Conservation (phyloP, 2,797 vertebrate species). For the Caiman crocodilus region DNA sequence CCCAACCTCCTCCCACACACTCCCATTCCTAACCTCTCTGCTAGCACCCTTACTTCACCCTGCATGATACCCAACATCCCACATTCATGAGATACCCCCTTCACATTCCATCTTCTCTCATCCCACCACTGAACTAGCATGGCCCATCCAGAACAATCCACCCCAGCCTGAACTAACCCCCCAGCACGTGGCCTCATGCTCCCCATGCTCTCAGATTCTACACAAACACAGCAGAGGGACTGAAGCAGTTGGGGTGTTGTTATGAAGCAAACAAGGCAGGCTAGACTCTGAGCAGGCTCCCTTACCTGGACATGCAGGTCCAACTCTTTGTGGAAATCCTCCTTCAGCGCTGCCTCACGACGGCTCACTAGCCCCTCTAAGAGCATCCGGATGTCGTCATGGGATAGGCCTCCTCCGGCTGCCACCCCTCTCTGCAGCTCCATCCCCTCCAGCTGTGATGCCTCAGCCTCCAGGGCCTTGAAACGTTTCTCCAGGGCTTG, state of each 20-base stretch:
- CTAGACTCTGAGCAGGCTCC: no score
- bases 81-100: background rate
- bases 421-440: conserved; percentile 62
- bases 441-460: conserved; percentile 54
- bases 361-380: conserved; percentile 79
- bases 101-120: background rate
- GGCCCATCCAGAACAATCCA: no score
- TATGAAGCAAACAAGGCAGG: no score
- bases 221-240: background rate
- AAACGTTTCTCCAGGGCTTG: conserved; percentile 81
- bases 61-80: background rate
- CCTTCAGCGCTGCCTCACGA: conserved; percentile 65
- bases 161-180: background rate
- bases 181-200: background rate
- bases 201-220: background rate
- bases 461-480: conserved; percentile 67
- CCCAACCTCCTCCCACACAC: background rate
- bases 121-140: background rate
- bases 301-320: conserved; percentile 75
- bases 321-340: conserved; percentile 65
- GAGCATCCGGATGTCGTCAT: conserved; percentile 56
- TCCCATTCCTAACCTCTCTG: background rate
- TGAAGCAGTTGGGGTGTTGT: no score
- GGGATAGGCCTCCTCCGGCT: background rate
- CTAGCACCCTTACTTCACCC: background rate